phyloP scores from a whole-genome alignment of 2,113 vertebrate genomes.

The Leucosticte australis region DNA sequence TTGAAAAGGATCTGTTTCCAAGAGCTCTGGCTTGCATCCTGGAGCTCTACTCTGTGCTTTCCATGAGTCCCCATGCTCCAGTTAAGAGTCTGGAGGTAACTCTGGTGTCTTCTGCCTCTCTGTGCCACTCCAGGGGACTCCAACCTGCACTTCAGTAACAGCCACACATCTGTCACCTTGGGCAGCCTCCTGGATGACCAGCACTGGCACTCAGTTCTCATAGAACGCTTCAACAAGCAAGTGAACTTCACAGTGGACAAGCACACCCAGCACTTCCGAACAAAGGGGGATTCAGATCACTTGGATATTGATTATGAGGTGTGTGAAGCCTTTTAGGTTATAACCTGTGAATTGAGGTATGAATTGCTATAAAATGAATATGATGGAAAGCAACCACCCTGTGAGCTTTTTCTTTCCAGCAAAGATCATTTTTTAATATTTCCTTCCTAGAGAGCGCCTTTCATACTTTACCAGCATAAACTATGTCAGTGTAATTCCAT shows the following conservation, averaged over 20 bases:
- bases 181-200: constrained; percentile 96
- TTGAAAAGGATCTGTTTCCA: not conserved
- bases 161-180: constrained; percentile 78
- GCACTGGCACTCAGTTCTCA: constrained; percentile 93
- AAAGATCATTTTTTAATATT: not conserved
- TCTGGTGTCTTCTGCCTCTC: not conserved
- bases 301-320: constrained; percentile 99
- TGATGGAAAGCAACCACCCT: not conserved
- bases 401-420: not conserved
- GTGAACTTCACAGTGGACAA: constrained; percentile 95
- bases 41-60: not conserved
- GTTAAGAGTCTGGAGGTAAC: not conserved
- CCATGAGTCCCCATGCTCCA: not conserved
- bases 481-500: not conserved
- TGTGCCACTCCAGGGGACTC: constrained; percentile 80
- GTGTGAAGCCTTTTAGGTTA: constrained; percentile 25
- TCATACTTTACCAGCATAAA: not conserved
- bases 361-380: not conserved
- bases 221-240: constrained; percentile 94
- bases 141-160: constrained; percentile 79
- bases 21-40: not conserved
- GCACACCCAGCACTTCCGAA: constrained; percentile 88
- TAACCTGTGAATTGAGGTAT: not conserved
- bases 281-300: constrained; percentile 87
- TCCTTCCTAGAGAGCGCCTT: not conserved